Evolutionary conservation across 2,888 invertebrate genomes (phyloP), one percentile per base, ranked within the genome.

Genomic region (Saturnia japonica): DNA sequence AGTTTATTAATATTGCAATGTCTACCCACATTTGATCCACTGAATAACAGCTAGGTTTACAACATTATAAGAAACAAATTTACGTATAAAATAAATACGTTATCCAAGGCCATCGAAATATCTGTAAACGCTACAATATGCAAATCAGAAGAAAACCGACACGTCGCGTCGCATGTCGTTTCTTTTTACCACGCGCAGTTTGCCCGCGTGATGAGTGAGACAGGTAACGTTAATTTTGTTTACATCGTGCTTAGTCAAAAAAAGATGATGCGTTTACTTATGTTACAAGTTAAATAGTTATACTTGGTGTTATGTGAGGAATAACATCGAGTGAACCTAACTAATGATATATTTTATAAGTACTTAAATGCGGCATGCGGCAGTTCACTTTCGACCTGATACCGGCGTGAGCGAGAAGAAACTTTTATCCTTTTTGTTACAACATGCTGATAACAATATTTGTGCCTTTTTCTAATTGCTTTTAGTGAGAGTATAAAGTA

Each of bases 1-100:
- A 54, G 54, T 60, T n/a, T 60, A 60, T 28, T 60, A 60, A 60
- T 28, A 28, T 28, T 60, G 57, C 28, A 60, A 60, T 25, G 25
- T 60, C 28, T 60, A 28, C 25, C 57, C 14, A 57, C 57, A 60
- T 12, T 60, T 25, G 14, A 25, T 51, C 3, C 19, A 2, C 9
- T 6, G 19, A 51, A 51, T 51, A 51, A 19, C 6, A 19, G 47
- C 3, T 51, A 51, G 12, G 9, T 1, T 51, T 51, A 19, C 34
- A 34, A 34, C 34, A 34, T 34, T 34, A 6, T 6, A 34, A 34
- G 2, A n/a, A 34, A 47, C 16, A 16, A 6, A 47, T 47, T 47
- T 47, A 47, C 47, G 19, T 19, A 6, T 14, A 47, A 22, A 22
- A 7, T n/a, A 22, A 22, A 9, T n/a, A 11, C 43, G n/a, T 22